These are phyloP conservation scores for Gobiocypris rarus DNA, from an alignment of 2,113 vertebrate genomes.

Conservation along the genomic window DNA sequence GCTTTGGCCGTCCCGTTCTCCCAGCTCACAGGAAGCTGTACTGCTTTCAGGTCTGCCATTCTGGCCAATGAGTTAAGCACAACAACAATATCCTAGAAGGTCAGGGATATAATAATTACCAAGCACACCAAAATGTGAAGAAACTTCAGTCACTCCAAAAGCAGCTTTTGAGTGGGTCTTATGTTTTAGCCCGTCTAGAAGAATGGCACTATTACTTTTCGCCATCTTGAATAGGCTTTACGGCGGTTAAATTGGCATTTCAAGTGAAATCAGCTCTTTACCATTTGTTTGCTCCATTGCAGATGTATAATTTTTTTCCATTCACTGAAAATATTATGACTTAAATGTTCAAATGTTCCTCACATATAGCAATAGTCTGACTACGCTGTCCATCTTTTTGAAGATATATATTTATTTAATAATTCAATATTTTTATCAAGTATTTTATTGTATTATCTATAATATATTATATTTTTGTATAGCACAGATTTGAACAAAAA, in stretches of 20 bases:
- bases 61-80: background rate
- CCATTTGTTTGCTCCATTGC: background rate
- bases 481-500: too few relatives aligned
- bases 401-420: background rate
- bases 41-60: background rate
- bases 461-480: too few relatives aligned
- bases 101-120: background rate
- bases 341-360: background rate
- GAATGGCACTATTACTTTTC: background rate
- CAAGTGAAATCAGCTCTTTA: background rate
- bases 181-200: background rate
- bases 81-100: background rate
- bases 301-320: too few relatives aligned
- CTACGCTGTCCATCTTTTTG: background rate
- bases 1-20: background rate
- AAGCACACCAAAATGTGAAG: background rate
- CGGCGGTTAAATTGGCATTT: background rate
- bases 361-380: background rate
- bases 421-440: too few relatives aligned
- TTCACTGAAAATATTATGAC: background rate
- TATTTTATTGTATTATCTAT: too few relatives aligned
- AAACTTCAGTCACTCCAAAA: background rate
- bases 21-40: background rate
- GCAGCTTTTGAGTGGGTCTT: background rate
- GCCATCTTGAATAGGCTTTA: background rate